A percentile compares a stretch with the other conserved stretches of the same genome.
Evolutionary conservation across 2,888 invertebrate species (phyloP).

Genomic region (Terebella lapidaria): DNA sequence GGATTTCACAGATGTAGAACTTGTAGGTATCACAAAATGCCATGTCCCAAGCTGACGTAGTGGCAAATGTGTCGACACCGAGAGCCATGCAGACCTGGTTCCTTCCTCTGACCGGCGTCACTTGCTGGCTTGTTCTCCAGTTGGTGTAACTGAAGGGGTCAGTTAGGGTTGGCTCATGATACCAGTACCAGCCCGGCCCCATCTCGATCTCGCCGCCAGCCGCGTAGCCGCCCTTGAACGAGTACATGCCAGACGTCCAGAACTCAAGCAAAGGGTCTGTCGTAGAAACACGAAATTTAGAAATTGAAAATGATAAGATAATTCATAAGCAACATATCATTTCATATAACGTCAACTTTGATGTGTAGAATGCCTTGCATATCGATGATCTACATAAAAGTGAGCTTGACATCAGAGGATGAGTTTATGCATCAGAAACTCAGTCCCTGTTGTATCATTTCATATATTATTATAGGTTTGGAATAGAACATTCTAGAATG

Average conservation of each 20-base stretch:
- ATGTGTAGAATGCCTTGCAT: too few species aligned
- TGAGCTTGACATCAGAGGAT: too few species aligned
- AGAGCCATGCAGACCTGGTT: slow-evolving; percentile 6
- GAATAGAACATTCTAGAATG: too few species aligned
- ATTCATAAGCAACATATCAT: not conserved
- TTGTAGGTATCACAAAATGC: not conserved
- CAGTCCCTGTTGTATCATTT: too few species aligned
- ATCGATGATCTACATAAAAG: too few species aligned
- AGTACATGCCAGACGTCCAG: slow-evolving; percentile 7
- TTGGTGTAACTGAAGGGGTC: slow-evolving; percentile 3
- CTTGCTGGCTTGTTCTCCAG: not conserved
- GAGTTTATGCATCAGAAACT: too few species aligned
- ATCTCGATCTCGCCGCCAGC: too few species aligned
- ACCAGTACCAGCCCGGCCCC: too few species aligned
- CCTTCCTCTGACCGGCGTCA: not conserved
- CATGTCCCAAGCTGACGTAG: not conserved
- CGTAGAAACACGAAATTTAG: too few species aligned
- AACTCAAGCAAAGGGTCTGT: too few species aligned
- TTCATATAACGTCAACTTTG: not conserved
- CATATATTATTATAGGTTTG: too few species aligned
- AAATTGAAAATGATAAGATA: not conserved
- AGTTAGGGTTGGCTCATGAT: not conserved
- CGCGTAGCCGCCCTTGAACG: not conserved
- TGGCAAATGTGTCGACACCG: not conserved
- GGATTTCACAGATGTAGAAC: slow-evolving; percentile 9